Evolutionary conservation across 2,113 vertebrate species (phyloP).

Genomic region (Aptenodytes patagonicus): DNA sequence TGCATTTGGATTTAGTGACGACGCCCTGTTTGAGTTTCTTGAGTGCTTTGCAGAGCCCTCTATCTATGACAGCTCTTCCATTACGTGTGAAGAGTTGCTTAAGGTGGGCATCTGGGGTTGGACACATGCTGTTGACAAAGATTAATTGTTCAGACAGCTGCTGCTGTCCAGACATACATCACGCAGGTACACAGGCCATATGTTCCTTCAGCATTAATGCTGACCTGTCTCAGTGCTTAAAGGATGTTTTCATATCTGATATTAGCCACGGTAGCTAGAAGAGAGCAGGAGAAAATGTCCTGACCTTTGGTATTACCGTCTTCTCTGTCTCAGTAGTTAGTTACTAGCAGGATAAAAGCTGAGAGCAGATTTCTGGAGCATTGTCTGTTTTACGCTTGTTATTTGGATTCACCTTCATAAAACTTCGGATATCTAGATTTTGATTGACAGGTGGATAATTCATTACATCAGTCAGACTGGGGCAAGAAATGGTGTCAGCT

Average conservation of each 20-base stretch:
- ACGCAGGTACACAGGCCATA: neutral
- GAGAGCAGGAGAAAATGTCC: neutral
- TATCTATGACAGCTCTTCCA: neutral
- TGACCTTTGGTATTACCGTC: neutral
- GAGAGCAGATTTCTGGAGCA: neutral
- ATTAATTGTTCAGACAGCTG: conserved; percentile 23
- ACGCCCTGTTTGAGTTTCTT: neutral
- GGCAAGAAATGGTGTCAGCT: neutral
- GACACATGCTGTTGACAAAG: neutral
- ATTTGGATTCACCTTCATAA: neutral
- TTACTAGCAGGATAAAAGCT: neutral
- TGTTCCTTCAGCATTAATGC: neutral
- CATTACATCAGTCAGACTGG: neutral
- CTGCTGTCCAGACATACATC: neutral
- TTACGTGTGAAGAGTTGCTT: neutral
- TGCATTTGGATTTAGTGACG: neutral
- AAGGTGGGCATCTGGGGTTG: neutral
- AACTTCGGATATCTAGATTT: neutral
- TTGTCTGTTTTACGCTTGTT: neutral
- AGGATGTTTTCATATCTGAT: neutral
- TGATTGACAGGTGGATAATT: neutral
- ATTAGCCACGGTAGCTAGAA: neutral
- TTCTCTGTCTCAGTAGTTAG: neutral
- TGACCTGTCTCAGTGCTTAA: neutral
- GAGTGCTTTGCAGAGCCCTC: neutral